Evolutionary conservation across 2,888 invertebrate species (phyloP), one percentile per base, ranked within the genome.

Genomic region (Drosophila limbata): DNA sequence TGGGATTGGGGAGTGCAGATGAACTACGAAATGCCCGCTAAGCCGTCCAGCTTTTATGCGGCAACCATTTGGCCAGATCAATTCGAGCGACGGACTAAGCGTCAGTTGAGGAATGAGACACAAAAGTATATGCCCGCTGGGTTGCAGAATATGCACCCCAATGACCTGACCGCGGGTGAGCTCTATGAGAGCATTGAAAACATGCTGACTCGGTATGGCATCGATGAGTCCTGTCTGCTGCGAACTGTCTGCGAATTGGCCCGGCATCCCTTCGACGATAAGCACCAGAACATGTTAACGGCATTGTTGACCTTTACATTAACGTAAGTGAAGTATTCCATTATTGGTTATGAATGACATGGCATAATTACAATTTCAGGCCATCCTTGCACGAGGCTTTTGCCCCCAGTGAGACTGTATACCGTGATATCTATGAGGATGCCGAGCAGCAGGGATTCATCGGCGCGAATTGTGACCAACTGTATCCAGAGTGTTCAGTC

Each of bases 161-260:
- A 63, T 45, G 91, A 91, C 59, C 74, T 90, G 42, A 87, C 83
- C 5, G 90, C 90, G 15, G 90, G 84, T 10, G 88, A 90, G 69
- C 71, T 91, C 10, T 91, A 91, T 21, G 74, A 59, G 4, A 79
- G 80, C 8, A 62, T 90, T 6, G 85, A 85, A 37, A 81, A 84
- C 51, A 61, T 87, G 52, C 56, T 88, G 2, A 28, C 47, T 6
- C 77, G 81, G 13, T 94, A 94, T 64, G 95, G 95, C 1, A 93
- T 94, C 77, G 93, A 95, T 73, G 95, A 95, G 5, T 94, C 94
- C 15, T 96, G 96, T 87, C 92, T 96, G 44, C 90, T 95, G 51
- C 94, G 94, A 78, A 94, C 95, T 48, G 94, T 96, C 42, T 96
- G 96, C 79, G 95, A 95, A 82, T 92, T 95, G 17, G 94, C 95